These are phyloP conservation scores for Poecilia velifera DNA, from an alignment of 2,797 vertebrate species.

Conservation along the genomic window DNA sequence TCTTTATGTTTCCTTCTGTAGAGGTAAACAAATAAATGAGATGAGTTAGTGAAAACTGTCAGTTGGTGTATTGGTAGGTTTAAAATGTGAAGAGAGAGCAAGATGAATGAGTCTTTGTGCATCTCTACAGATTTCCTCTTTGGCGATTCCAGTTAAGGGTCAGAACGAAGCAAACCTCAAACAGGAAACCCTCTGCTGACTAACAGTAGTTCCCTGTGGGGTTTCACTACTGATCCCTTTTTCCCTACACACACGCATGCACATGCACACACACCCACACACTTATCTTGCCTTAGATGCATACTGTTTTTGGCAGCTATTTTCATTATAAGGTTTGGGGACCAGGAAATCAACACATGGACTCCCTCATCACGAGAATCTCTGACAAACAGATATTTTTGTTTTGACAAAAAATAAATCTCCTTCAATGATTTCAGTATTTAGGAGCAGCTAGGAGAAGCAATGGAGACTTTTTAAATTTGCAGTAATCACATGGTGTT, in stretches of 20 bases:
- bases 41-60: not conserved
- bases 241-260: not conserved
- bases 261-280: too few species aligned
- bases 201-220: constrained; percentile 23
- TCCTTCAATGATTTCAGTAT: not conserved
- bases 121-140: constrained; percentile 7
- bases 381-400: not conserved
- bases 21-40: not conserved
- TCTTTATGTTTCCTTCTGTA: not conserved
- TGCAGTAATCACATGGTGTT: not conserved
- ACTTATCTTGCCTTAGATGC: constrained; percentile 3
- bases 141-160: constrained; percentile 33
- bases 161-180: constrained; percentile 27
- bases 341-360: constrained; percentile 22
- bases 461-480: not conserved
- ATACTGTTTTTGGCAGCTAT: constrained; percentile 6
- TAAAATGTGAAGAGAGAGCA: not conserved
- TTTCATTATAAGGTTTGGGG: constrained; percentile 17
- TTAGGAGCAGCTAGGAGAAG: not conserved
- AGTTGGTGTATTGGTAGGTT: not conserved
- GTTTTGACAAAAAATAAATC: too few species aligned
- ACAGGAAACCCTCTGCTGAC: constrained; percentile 54
- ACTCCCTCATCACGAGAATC: constrained; percentile 12
- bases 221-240: not conserved
- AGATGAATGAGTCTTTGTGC: constrained; percentile 1